phyloP scores from a whole-genome alignment of 2,113 vertebrate genomes.

The Ptyas mucosa region DNA sequence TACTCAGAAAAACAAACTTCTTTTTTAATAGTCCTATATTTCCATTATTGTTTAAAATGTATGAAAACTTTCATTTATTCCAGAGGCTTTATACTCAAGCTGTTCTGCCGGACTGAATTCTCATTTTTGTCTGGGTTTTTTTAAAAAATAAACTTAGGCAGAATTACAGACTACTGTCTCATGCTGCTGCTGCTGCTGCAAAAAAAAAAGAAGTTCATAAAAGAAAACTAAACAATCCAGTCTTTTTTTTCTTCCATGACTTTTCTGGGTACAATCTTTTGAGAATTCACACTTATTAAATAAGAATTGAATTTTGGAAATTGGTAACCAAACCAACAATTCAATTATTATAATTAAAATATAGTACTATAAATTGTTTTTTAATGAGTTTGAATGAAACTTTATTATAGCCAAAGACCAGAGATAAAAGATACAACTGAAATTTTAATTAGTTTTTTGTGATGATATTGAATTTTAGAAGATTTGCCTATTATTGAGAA shows the following conservation, averaged over 20 bases:
- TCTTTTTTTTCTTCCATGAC: neutral
- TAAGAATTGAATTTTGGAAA: neutral
- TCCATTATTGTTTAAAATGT: neutral
- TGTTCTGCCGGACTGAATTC: neutral
- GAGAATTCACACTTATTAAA: neutral
- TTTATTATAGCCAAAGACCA: neutral
- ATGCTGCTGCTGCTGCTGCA: neutral
- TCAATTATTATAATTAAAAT: neutral
- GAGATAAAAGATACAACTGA: neutral
- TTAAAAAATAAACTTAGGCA: neutral
- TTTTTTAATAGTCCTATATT: neutral
- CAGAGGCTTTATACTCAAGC: neutral
- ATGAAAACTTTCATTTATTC: neutral
- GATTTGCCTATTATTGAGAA: neutral
- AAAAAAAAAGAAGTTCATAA: neutral
- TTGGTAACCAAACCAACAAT: neutral
- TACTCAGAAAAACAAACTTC: neutral
- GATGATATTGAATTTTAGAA: neutral
- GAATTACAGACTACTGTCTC: neutral
- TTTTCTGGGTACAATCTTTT: neutral
- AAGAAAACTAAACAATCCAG: neutral
- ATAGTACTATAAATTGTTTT: neutral
- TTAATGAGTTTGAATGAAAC: neutral
- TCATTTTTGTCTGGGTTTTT: neutral
- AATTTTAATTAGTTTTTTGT: neutral